Percentiles rank a stretch among this genome's conserved stretches.
Conservation (phyloP, 2,113 vertebrate species). For the Pogonocichla stellata region DNA sequence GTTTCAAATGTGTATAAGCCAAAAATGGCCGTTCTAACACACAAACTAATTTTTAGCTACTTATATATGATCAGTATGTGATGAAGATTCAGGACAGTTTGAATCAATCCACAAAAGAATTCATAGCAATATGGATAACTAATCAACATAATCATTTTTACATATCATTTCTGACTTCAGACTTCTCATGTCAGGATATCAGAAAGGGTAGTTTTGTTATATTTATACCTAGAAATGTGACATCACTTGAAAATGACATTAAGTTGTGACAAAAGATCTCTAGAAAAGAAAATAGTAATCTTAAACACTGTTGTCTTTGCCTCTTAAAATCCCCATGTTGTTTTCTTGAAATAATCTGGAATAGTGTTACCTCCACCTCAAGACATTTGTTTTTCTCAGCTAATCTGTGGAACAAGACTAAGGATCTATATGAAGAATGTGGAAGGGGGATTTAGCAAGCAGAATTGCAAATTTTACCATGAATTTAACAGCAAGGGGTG, state of each 20-base stretch:
- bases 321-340: background rate
- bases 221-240: background rate
- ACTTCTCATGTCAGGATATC: background rate
- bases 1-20: background rate
- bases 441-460: background rate
- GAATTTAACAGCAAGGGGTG: background rate
- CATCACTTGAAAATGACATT: background rate
- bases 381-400: background rate
- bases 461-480: background rate
- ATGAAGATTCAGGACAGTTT: background rate
- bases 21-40: background rate
- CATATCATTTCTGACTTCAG: background rate
- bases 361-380: background rate
- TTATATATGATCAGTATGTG: background rate
- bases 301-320: background rate
- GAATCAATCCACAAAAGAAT: background rate
- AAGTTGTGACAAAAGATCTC: background rate
- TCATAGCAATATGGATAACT: background rate
- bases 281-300: background rate
- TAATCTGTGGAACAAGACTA: background rate
- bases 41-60: background rate
- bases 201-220: background rate
- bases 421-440: background rate
- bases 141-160: background rate
- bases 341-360: background rate